phyloP scores from a whole-genome alignment of 2,113 vertebrate genomes.

The Anguilla japonica region DNA sequence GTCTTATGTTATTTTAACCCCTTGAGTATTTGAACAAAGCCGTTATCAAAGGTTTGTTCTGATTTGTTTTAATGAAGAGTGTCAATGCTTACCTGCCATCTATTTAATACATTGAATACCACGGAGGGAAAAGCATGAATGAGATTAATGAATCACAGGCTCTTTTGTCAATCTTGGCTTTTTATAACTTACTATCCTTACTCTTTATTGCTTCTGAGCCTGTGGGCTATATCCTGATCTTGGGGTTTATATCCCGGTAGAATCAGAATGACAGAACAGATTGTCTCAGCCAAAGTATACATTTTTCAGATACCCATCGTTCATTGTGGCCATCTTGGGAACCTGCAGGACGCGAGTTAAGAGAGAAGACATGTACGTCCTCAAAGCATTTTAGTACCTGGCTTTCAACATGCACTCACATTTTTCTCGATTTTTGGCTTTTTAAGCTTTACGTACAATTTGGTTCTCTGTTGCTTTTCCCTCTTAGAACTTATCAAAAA shows the following conservation, averaged over 20 bases:
- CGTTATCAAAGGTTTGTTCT: neutral
- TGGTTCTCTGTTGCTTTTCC: slow-evolving; percentile 57
- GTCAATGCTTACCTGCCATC: neutral
- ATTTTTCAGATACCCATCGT: neutral
- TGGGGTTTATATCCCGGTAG: neutral
- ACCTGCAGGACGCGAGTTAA: neutral
- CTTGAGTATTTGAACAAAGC: slow-evolving; percentile 78
- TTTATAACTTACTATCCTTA: neutral
- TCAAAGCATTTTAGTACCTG: slow-evolving; percentile 44
- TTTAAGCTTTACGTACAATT: slow-evolving; percentile 76
- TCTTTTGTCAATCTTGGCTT: neutral
- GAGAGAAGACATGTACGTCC: too few relatives aligned
- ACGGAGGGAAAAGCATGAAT: neutral
- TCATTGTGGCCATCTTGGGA: neutral
- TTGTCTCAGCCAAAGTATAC: neutral
- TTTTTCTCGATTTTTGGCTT: slow-evolving; percentile 69
- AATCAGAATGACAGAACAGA: neutral
- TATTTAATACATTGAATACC: neutral
- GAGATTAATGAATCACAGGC: neutral
- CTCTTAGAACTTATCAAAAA: slow-evolving; percentile 64
- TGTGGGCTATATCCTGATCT: neutral
- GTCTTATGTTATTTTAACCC: slow-evolving; percentile 69
- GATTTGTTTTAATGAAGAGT: neutral
- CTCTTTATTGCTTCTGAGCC: neutral
- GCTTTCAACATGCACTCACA: slow-evolving; percentile 58